Evolutionary conservation across 2,888 invertebrate genomes (phyloP).

Genomic region (Conistra vaccinii): DNA sequence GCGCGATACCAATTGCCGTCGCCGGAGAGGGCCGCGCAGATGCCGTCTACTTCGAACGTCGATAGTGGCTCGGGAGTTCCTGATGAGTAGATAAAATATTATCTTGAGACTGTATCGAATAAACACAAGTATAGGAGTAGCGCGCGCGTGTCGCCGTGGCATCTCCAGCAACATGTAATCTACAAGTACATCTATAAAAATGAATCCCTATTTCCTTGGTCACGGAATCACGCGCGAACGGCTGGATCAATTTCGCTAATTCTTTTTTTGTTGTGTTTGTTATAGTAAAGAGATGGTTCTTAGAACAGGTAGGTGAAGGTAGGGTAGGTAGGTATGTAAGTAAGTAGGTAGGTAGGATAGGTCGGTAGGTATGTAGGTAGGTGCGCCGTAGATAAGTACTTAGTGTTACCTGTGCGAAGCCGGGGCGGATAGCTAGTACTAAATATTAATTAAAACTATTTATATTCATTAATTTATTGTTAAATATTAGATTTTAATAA

Average conservation of each 20-base stretch:
- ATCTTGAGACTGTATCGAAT: background rate
- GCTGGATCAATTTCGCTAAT: too few relatives aligned
- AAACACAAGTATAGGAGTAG: background rate
- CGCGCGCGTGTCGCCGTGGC: background rate
- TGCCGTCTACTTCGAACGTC: conserved; percentile 85
- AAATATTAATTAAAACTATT: background rate
- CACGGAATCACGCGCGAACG: too few relatives aligned
- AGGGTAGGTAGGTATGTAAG: too few relatives aligned
- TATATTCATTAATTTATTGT: background rate
- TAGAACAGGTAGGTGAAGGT: too few relatives aligned
- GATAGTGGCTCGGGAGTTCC: conserved; percentile 83
- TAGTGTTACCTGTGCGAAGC: too few relatives aligned
- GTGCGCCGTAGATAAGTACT: too few relatives aligned
- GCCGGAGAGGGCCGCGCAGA: conserved; percentile 91
- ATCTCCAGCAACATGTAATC: background rate
- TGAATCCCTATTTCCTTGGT: too few relatives aligned
- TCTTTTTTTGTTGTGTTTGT: too few relatives aligned
- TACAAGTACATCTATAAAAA: background rate
- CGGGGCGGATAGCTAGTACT: background rate
- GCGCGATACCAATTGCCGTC: conserved; percentile 94
- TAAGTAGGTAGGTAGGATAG: too few relatives aligned
- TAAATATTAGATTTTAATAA: background rate
- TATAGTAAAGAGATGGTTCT: too few relatives aligned
- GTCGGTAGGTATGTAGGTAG: too few relatives aligned
- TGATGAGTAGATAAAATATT: conserved; percentile 61